These are phyloP conservation scores for Druon quercuslanigerum DNA, from an alignment of 1,140 invertebrate species.

Conservation along the genomic window DNA sequence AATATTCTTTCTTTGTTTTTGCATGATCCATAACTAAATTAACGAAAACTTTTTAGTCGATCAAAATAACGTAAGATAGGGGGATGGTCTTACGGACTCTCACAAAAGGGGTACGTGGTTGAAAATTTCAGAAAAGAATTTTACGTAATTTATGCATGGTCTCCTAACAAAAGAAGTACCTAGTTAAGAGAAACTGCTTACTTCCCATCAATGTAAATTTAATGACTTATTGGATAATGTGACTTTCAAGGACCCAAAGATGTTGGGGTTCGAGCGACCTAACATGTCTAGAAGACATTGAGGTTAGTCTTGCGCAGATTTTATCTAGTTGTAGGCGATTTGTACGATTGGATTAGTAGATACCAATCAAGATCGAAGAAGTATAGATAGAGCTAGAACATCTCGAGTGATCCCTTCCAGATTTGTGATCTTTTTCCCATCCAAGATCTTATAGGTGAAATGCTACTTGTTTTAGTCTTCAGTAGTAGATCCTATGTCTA, in stretches of 20 bases:
- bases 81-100: no score
- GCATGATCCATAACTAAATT: no score
- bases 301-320: background rate
- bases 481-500: background rate
- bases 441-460: background rate
- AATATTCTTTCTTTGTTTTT: no score
- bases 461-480: background rate
- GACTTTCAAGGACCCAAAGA: background rate
- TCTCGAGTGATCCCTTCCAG: conserved; percentile 4
- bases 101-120: no score
- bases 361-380: conserved; percentile 18
- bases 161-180: no score
- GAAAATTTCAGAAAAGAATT: no score
- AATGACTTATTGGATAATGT: no score
- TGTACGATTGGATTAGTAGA: conserved; percentile 25
- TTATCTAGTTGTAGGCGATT: background rate
- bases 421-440: background rate
- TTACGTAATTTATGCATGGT: no score
- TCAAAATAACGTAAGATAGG: no score
- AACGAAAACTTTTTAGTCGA: no score
- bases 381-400: background rate
- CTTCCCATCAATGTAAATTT: no score
- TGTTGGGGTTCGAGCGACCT: background rate
- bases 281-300: background rate
- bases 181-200: no score